phyloP scores from a whole-genome alignment of 2,888 invertebrate species.

The Vanessa cardui region DNA sequence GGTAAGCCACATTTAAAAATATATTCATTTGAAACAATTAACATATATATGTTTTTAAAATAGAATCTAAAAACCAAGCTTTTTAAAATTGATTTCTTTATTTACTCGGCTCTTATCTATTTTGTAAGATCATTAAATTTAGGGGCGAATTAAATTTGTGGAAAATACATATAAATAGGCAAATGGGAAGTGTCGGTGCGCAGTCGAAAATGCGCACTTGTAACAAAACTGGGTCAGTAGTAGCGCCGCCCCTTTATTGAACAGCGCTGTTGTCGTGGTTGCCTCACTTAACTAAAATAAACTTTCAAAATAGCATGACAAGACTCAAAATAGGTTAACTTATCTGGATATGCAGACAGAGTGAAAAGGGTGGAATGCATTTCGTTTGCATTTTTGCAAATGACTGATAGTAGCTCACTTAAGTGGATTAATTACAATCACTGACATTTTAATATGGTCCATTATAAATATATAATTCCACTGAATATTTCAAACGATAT shows the following conservation, averaged over 20 bases:
- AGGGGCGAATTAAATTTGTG: constrained; percentile 51
- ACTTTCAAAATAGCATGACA: constrained; percentile 61
- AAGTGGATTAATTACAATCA: constrained; percentile 8
- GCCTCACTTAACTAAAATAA: constrained; percentile 60
- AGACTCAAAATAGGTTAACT: constrained; percentile 54
- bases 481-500: background rate
- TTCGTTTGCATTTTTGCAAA: constrained; percentile 62
- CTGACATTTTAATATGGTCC: background rate
- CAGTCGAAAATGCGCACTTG: constrained; percentile 79
- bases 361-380: constrained; percentile 66
- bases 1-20: constrained; percentile 53
- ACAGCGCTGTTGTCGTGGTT: constrained; percentile 54
- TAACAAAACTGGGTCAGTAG: constrained; percentile 81
- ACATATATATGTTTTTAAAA: too few species aligned
- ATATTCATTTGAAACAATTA: constrained; percentile 4
- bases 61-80: too few species aligned
- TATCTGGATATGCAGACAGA: constrained; percentile 51
- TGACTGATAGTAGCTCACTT: constrained; percentile 34
- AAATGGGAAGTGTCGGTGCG: constrained; percentile 75
- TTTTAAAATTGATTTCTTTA: background rate
- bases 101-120: constrained; percentile 1
- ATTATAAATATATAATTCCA: background rate
- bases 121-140: constrained; percentile 11
- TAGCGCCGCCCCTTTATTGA: constrained; percentile 81
- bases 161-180: constrained; percentile 64